These are phyloP conservation scores for Chlamydotis undulata DNA, from an alignment of 2,113 vertebrate genomes.

Conservation along the genomic window DNA sequence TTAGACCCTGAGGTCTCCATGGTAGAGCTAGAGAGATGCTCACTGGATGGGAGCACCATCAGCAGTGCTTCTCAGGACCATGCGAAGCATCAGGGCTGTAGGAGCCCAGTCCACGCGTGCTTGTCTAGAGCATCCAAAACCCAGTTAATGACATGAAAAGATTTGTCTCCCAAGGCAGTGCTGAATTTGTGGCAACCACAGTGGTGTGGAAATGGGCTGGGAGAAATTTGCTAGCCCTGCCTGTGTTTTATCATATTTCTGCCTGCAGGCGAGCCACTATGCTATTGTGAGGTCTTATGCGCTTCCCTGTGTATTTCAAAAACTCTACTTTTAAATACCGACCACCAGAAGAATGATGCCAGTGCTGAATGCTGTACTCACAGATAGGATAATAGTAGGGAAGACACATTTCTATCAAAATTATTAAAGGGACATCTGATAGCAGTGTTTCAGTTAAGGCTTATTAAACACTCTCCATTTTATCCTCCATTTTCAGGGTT, in stretches of 20 bases:
- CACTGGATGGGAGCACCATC: background rate
- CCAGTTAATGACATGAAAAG: background rate
- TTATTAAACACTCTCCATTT: slow-evolving; percentile 48
- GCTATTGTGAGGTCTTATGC: background rate
- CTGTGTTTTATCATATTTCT: background rate
- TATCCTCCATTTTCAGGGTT: slow-evolving; percentile 35
- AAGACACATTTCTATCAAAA: background rate
- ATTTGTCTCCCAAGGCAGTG: background rate
- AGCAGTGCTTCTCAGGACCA: background rate
- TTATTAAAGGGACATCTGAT: slow-evolving; percentile 42
- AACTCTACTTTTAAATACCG: background rate
- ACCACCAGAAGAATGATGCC: background rate
- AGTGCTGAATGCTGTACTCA: background rate
- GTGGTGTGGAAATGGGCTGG: background rate
- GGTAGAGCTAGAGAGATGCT: background rate
- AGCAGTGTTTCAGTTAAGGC: slow-evolving; percentile 21
- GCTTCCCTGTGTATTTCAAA: background rate
- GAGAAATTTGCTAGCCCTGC: background rate
- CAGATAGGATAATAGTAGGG: slow-evolving; percentile 10
- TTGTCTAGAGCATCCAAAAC: background rate
- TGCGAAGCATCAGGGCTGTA: accelerated
- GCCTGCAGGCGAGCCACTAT: background rate
- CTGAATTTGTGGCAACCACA: background rate
- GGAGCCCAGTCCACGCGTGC: background rate
- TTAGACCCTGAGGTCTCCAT: background rate